phyloP scores from a whole-genome alignment of 2,888 invertebrate species.

The Apamea epomidion region DNA sequence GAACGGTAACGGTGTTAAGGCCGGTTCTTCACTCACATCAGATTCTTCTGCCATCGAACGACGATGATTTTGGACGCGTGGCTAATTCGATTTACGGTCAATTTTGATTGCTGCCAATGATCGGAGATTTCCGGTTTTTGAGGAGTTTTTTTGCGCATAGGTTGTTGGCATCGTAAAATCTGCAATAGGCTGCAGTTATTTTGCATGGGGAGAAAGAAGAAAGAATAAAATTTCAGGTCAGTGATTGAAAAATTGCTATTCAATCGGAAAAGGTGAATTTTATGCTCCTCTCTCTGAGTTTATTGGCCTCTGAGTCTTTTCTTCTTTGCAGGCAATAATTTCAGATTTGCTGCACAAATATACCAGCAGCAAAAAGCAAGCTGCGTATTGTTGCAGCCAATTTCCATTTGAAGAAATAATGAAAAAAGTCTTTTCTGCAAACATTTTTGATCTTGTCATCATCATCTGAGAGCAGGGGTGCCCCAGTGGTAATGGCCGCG shows the following conservation, averaged over 20 bases:
- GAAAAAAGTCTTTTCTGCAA: no score
- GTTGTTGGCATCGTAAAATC: constrained; percentile 63
- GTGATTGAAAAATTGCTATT: constrained; percentile 52
- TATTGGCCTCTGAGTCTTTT: constrained; percentile 24
- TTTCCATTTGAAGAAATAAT: not conserved
- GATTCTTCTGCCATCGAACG: constrained; percentile 70
- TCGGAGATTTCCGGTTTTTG: constrained; percentile 61
- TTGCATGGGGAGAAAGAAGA: constrained; percentile 60
- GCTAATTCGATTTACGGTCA: constrained; percentile 69
- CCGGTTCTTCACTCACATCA: constrained; percentile 82
- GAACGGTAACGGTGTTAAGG: constrained; percentile 84
- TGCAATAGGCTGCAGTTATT: constrained; percentile 64
- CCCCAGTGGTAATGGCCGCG: no score
- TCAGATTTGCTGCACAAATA: constrained; percentile 18
- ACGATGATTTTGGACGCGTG: constrained; percentile 77
- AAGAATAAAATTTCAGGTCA: constrained; percentile 54
- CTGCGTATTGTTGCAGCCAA: no score
- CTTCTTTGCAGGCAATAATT: constrained; percentile 17
- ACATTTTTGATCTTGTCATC: not conserved
- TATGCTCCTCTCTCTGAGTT: constrained; percentile 31
- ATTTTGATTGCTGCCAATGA: constrained; percentile 67
- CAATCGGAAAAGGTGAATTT: constrained; percentile 38
- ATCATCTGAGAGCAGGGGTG: no score
- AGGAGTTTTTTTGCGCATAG: constrained; percentile 58
- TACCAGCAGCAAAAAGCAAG: no score